phyloP scores from a whole-genome alignment of 2,797 vertebrate species.

The Apogon talboti region DNA sequence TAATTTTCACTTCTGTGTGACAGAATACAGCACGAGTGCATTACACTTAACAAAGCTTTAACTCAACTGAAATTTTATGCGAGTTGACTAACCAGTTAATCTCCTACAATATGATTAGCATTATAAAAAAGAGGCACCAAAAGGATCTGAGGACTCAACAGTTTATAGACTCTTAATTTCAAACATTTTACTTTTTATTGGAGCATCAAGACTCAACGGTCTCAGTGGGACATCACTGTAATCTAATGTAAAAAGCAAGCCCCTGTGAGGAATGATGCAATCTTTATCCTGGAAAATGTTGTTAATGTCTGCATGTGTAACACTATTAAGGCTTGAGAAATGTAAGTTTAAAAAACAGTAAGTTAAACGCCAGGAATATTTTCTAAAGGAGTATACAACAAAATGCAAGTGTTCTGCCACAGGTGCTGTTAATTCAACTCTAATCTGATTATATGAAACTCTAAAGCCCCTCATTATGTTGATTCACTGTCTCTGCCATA shows the following conservation, averaged over 20 bases:
- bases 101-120: neutral
- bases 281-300: neutral
- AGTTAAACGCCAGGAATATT: neutral
- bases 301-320: neutral
- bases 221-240: neutral
- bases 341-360: neutral
- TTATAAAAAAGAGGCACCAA: neutral
- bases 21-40: no score
- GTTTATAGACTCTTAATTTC: neutral
- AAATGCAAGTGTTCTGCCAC: neutral
- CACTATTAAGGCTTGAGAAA: neutral
- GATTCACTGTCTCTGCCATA: neutral
- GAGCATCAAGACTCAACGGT: neutral
- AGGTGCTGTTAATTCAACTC: neutral
- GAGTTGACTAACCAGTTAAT: neutral
- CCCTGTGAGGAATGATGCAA: neutral
- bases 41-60: neutral
- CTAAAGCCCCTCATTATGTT: neutral
- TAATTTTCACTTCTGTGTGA: no score
- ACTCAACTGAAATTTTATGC: neutral
- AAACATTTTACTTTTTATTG: neutral
- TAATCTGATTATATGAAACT: neutral
- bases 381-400: neutral
- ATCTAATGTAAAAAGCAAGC: neutral
- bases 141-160: neutral